Conservation (phyloP, 2,888 invertebrate species). For the Empis livida region DNA sequence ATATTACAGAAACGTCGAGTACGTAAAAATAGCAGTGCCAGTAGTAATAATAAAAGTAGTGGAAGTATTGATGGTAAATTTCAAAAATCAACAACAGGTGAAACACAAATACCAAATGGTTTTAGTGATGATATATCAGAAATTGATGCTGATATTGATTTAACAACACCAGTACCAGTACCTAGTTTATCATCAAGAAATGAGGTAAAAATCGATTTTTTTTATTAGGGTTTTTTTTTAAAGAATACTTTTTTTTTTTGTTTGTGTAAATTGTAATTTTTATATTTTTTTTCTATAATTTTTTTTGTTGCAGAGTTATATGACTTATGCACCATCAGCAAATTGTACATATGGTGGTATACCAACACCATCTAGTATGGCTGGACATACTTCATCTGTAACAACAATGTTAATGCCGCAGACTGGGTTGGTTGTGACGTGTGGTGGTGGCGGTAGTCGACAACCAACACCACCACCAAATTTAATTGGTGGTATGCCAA, state of each 20-base stretch:
- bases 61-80: conserved; percentile 39
- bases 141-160: conserved; percentile 58
- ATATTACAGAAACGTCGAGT: conserved; percentile 49
- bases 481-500: conserved; percentile 13
- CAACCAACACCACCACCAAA: conserved; percentile 23
- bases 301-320: conserved; percentile 21
- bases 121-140: conserved; percentile 76
- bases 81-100: conserved; percentile 52
- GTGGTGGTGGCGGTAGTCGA: conserved; percentile 13
- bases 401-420: conserved; percentile 31
- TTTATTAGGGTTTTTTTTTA: too few relatives aligned
- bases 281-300: conserved; percentile 1
- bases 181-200: conserved; percentile 32
- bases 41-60: conserved; percentile 19
- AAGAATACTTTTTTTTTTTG: too few relatives aligned
- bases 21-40: conserved; percentile 24
- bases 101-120: conserved; percentile 65
- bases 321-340: conserved; percentile 32
- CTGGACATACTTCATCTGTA: conserved; percentile 21
- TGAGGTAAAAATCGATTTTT: conserved; percentile 21
- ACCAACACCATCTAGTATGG: conserved; percentile 18
- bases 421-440: conserved; percentile 19
- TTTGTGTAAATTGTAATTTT: too few relatives aligned
- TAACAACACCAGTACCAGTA: conserved; percentile 47
- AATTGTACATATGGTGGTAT: conserved; percentile 28